Evolutionary conservation across 2,888 invertebrate genomes (phyloP).

Genomic region (Epinotia brunnichana): DNA sequence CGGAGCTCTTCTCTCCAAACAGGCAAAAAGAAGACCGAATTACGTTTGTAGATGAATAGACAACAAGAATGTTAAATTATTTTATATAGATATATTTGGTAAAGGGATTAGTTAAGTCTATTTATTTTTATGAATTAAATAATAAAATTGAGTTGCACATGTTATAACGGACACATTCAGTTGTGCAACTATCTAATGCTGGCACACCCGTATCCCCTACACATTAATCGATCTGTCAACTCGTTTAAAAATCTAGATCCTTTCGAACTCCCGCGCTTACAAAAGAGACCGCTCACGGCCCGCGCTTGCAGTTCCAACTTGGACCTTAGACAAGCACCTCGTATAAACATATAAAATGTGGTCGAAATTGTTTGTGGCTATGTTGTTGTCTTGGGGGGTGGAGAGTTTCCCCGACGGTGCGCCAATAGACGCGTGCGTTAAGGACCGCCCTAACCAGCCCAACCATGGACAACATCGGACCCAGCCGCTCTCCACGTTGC

Average conservation of each 20-base stretch:
- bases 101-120: slow-evolving; percentile 21
- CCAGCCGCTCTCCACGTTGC: slow-evolving; percentile 85
- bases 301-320: slow-evolving; percentile 66
- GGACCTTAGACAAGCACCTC: slow-evolving; percentile 53
- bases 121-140: neutral
- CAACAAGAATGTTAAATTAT: slow-evolving; percentile 7
- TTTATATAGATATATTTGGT: slow-evolving; percentile 25
- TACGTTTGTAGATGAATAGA: slow-evolving; percentile 66
- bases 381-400: slow-evolving; percentile 67
- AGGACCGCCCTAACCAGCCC: slow-evolving; percentile 88
- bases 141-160: slow-evolving; percentile 20
- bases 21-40: slow-evolving; percentile 66
- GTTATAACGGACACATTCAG: slow-evolving; percentile 17
- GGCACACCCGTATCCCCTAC: slow-evolving; percentile 58
- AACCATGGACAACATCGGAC: slow-evolving; percentile 90
- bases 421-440: slow-evolving; percentile 91
- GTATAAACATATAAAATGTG: slow-evolving; percentile 56
- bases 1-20: slow-evolving; percentile 65
- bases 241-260: slow-evolving; percentile 73
- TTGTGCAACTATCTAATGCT: slow-evolving; percentile 54
- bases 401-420: slow-evolving; percentile 90
- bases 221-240: slow-evolving; percentile 71
- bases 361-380: slow-evolving; percentile 60
- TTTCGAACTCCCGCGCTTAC: slow-evolving; percentile 71
- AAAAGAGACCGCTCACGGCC: slow-evolving; percentile 71